Evolutionary conservation across 2,113 vertebrate genomes (phyloP), one percentile per base, ranked within the genome.

Genomic region (Odontesthes bonariensis): DNA sequence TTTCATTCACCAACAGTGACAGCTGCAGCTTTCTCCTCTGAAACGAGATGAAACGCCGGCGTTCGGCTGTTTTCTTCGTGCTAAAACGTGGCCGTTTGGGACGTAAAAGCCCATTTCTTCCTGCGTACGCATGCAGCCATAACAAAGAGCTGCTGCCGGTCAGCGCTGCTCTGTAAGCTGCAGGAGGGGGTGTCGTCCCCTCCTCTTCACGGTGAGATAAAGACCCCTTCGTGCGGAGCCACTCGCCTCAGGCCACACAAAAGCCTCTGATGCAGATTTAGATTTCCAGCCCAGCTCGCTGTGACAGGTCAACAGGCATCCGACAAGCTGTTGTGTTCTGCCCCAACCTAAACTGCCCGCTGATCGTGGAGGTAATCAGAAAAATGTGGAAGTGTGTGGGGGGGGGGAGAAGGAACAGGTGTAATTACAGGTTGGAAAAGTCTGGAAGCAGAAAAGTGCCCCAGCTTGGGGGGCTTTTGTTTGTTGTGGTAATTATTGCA

Each of bases 211-310:
- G 22, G 58, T 32, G 31, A 75, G 81, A 86, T 89, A 91, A 91
- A 88, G 73, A 87, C 79, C 84, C 82, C 79, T 91, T 81, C 81
- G 83, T 90, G 90, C 88, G 57, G 86, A 81, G 73, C 59, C 40
- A 67, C 65, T 75, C 20, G 73, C 88, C 73, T 88, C 86, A 85
- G 84, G 67, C 89, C 88, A 78, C 82, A 91, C 89, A 90, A 90
- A 94, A 92, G 91, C 90, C 84, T 89, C 82, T 92, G 92, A 92
- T 93, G 76, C 88, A 87, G 92, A 93, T 93, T 93, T 93, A 93
- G 87, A 82, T 86, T 90, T 90, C 89, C 90, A 94, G 92, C 91
- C 92, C 91, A 81, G 86, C 65, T 84, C 56, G 72, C 83, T 84
- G 63, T 86, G 90, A 92, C 91, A 91, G 89, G 88, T 92, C 89